phyloP scores from a whole-genome alignment of 2,113 vertebrate genomes.

The Sander vitreus region DNA sequence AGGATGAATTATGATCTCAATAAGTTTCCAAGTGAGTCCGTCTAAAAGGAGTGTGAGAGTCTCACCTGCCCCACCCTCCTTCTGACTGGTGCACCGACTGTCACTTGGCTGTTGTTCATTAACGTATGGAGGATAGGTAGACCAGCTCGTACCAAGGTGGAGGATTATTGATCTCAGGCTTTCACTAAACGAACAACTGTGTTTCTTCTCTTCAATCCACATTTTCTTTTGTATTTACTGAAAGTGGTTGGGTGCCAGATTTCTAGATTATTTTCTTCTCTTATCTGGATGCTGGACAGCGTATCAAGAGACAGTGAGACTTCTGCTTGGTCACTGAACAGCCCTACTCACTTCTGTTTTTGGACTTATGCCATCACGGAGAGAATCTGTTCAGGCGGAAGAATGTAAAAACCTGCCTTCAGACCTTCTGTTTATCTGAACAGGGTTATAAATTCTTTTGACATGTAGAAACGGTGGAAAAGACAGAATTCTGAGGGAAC shows the following conservation, averaged over 20 bases:
- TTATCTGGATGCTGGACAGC: constrained; percentile 18
- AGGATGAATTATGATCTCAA: constrained; percentile 16
- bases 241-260: not conserved
- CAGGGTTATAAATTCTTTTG: constrained; percentile 1
- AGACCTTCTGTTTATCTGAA: not conserved
- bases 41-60: constrained; percentile 52
- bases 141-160: constrained; percentile 35
- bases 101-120: constrained; percentile 82
- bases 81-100: constrained; percentile 23
- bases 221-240: constrained; percentile 24
- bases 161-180: constrained; percentile 49
- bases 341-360: constrained; percentile 19
- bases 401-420: constrained; percentile 1
- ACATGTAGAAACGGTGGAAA: constrained; percentile 61
- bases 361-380: not conserved
- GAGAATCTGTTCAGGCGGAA: constrained; percentile 1
- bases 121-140: constrained; percentile 71
- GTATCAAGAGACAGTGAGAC: not conserved
- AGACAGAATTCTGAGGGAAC: not conserved
- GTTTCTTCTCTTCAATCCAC: not conserved
- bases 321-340: constrained; percentile 36
- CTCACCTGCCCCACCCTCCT: constrained; percentile 29
- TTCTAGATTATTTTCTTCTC: not conserved
- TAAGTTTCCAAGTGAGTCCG: constrained; percentile 7
- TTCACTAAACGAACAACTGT: not conserved